Conservation (phyloP, 1,140 invertebrate genomes). For the Ceratina japonica region DNA sequence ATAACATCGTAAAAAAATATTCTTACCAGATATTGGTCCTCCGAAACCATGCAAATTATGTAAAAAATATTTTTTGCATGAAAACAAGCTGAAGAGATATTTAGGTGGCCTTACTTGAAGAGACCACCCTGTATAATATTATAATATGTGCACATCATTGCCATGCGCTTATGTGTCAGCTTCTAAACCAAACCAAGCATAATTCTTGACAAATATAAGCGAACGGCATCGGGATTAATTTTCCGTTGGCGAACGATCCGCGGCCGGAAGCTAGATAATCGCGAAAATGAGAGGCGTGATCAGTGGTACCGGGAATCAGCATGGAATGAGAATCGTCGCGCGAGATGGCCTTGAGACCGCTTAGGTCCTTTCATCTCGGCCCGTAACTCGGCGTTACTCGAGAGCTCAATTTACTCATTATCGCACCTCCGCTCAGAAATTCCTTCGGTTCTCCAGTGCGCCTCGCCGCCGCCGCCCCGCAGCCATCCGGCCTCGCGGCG, state of each 20-base stretch:
- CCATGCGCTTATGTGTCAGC: no score
- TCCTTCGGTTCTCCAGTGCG: conserved; percentile 35
- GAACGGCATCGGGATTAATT: conserved; percentile 6
- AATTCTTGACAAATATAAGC: no score
- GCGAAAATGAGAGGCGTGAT: conserved; percentile 1
- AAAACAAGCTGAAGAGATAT: no score
- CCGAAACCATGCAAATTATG: no score
- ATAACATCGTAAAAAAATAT: no score
- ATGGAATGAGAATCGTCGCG: conserved; percentile 36
- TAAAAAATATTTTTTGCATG: no score
- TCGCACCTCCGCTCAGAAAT: conserved; percentile 59
- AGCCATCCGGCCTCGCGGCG: conserved; percentile 27
- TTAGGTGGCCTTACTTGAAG: no score
- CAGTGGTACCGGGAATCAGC: conserved; percentile 17
- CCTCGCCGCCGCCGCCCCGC: not conserved
- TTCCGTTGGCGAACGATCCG: not conserved
- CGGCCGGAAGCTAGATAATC: conserved; percentile 42
- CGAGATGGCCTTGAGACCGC: conserved; percentile 48
- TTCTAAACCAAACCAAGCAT: no score
- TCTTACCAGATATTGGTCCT: no score
- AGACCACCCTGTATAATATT: no score
- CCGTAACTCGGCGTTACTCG: conserved; percentile 40
- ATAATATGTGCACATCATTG: no score
- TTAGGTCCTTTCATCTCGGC: conserved; percentile 51
- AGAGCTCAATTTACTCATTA: conserved; percentile 65